A percentile compares a stretch with the other conserved stretches of the same genome.
Conservation (phyloP, 2,888 invertebrate species). For the Andrena fulva region DNA sequence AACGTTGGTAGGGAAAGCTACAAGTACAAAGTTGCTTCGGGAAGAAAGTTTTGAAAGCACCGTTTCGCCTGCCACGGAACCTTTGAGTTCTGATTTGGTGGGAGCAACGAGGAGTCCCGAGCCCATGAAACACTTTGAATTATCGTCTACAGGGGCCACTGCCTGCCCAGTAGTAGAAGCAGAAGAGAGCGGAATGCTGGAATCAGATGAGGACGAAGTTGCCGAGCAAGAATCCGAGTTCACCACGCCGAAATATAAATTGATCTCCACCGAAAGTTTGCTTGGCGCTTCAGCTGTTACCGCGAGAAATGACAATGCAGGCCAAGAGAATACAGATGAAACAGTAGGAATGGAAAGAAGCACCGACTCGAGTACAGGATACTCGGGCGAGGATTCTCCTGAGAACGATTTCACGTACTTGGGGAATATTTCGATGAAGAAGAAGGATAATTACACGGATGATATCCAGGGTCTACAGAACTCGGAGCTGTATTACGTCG, state of each 20-base stretch:
- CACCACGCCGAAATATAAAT: background rate
- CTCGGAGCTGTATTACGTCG: constrained; percentile 77
- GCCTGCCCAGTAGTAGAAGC: background rate
- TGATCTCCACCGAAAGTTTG: background rate
- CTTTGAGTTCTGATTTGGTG: background rate
- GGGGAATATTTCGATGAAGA: constrained; percentile 67
- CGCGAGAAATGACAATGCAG: background rate
- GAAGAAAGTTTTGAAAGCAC: background rate
- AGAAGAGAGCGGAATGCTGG: background rate
- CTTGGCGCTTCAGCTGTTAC: background rate
- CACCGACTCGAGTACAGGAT: too few relatives aligned
- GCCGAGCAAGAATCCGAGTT: background rate
- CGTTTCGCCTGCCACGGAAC: background rate
- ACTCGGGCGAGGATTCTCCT: background rate
- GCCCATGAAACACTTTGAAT: background rate
- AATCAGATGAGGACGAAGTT: too few relatives aligned
- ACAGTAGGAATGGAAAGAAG: background rate
- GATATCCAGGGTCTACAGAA: constrained; percentile 57
- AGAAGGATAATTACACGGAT: constrained; percentile 14
- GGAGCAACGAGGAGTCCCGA: background rate
- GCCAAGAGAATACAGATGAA: background rate
- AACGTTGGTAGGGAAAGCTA: background rate
- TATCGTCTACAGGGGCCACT: background rate
- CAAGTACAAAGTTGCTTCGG: background rate
- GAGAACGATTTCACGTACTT: constrained; percentile 56